A percentile compares a stretch with the other conserved stretches of the same genome.
phyloP scores from a whole-genome alignment of 2,888 invertebrate species.

The Eilema caniola region DNA sequence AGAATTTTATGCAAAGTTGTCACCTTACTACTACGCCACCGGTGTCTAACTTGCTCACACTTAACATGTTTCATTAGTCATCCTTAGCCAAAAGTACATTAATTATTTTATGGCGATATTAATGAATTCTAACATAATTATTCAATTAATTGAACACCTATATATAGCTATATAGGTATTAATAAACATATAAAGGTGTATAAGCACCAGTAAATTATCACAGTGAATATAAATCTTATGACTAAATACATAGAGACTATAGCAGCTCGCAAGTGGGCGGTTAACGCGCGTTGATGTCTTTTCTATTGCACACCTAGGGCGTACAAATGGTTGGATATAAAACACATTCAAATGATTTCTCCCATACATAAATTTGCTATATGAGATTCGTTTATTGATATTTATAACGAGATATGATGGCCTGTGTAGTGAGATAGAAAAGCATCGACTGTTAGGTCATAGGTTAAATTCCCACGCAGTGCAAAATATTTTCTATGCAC shows the following conservation, averaged over 20 bases:
- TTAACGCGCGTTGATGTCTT: slow-evolving; percentile 67
- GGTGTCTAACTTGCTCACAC: too few species aligned
- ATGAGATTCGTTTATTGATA: slow-evolving; percentile 59
- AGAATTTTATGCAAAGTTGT: too few species aligned
- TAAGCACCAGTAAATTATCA: background rate
- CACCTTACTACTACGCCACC: too few species aligned
- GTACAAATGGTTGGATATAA: slow-evolving; percentile 43
- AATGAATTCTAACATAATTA: background rate
- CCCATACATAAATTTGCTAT: slow-evolving; percentile 46
- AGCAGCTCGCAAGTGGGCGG: background rate
- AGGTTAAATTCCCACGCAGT: background rate
- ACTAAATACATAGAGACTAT: background rate
- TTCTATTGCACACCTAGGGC: slow-evolving; percentile 47
- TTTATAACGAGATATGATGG: background rate
- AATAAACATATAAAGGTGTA: too few species aligned
- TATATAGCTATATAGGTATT: background rate
- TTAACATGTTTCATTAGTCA: background rate
- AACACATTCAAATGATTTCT: slow-evolving; percentile 29
- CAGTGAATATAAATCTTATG: background rate
- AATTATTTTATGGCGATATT: background rate
- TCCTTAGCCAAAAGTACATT: background rate
- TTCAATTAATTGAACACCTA: background rate
- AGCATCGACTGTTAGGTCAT: background rate
- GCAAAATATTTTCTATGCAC: background rate
- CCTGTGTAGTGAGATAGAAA: background rate